phyloP scores from a whole-genome alignment of 1,140 invertebrate species.

The Mercenaria mercenaria region DNA sequence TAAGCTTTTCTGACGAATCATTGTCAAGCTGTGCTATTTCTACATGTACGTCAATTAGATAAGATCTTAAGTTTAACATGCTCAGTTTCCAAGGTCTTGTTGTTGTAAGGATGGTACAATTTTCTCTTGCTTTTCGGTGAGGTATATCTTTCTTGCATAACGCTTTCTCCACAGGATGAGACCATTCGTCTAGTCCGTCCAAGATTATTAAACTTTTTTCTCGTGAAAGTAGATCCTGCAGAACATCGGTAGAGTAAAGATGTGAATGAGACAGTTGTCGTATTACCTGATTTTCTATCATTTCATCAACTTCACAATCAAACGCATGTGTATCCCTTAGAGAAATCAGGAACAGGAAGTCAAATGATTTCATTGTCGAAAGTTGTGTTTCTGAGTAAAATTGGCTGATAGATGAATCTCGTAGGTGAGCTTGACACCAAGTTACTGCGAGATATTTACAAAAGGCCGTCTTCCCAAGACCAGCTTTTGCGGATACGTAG shows the following conservation, averaged over 20 bases:
- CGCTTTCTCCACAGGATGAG: background rate
- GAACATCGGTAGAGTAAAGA: background rate
- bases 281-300: background rate
- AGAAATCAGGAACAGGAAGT: conserved; percentile 1
- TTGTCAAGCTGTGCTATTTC: background rate
- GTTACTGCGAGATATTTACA: background rate
- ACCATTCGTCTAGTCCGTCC: background rate
- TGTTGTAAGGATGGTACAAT: background rate
- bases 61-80: background rate
- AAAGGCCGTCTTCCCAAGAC: background rate
- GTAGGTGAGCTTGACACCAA: background rate
- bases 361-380: background rate
- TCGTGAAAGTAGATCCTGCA: background rate
- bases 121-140: background rate
- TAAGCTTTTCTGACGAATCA: background rate
- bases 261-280: background rate
- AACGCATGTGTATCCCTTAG: background rate
- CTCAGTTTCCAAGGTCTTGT: background rate
- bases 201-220: background rate
- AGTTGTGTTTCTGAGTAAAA: background rate
- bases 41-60: background rate
- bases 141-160: background rate
- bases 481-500: background rate
- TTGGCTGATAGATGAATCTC: background rate
- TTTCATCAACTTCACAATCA: background rate